phyloP scores from a whole-genome alignment of 2,113 vertebrate genomes.

The Pedionomus torquatus region DNA sequence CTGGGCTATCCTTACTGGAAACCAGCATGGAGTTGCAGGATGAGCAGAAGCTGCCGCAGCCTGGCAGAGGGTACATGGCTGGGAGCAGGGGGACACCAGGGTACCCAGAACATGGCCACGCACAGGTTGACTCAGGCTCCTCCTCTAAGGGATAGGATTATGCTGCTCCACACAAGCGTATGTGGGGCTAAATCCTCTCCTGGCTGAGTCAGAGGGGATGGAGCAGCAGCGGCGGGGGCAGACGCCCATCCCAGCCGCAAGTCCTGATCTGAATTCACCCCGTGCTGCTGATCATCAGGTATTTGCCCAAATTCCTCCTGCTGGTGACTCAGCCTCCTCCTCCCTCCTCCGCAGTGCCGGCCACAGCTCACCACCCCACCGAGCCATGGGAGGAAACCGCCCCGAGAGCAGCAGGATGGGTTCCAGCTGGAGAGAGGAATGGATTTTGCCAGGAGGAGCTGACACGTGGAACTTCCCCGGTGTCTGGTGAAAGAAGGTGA shows the following conservation, averaged over 20 bases:
- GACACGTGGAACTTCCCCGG: neutral
- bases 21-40: rapidly evolving
- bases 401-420: neutral
- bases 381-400: neutral
- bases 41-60: neutral
- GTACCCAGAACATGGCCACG: neutral
- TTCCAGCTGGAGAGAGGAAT: rapidly evolving
- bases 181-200: neutral
- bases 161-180: neutral
- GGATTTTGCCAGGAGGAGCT: neutral
- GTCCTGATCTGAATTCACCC: neutral
- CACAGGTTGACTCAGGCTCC: neutral
- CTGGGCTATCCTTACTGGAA: neutral
- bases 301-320: constrained; percentile 14
- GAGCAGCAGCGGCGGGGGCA: neutral
- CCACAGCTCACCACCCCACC: neutral
- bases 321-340: neutral
- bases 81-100: neutral
- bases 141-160: neutral
- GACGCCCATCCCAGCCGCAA: neutral
- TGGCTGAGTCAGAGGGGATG: neutral
- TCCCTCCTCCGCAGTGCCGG: neutral
- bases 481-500: rapidly evolving
- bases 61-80: neutral
- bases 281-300: neutral